Evolutionary conservation across 2,113 vertebrate genomes (phyloP), one percentile per base, ranked within the genome.

Genomic region (Ciconia boyciana): DNA sequence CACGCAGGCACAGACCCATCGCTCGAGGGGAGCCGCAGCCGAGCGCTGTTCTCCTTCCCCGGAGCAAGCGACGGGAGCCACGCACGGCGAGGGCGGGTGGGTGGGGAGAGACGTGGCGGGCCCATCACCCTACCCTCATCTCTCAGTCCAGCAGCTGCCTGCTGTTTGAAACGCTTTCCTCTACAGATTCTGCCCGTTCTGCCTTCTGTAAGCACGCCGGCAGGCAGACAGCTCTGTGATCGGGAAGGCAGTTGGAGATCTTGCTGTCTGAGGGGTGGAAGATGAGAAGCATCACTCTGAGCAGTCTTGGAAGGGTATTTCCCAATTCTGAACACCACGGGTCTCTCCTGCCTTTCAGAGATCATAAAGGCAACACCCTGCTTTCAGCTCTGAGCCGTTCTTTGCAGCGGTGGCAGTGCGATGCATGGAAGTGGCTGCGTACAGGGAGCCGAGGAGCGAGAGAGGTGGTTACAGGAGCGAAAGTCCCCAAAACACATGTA

Each of bases 361-460:
- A 24, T 25, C 10, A 0, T 11, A 6, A 8, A 14, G 77, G 28
- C 28, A 64, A 12, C 58, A 18, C n/a, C 16, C 14, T 36, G 46
- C 72, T n/a, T n/a, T 20, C 46, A 4, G 9, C 43, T 39, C 9
- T 0, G 39, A 54, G 69, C 71, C 0, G 0, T 32, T 49, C 57
- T 15, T 44, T 6, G 26, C 54, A 0, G 44, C 1, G 0, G 61
- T 26, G 52, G 69, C 51, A 4, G 44, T 1, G 15, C 2, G 0
- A 2, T 14, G 20, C 8, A 12, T 3, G 43, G 58, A 11, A 25
- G 6, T 1, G 28, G 39, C 82, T 36, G 19, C 4, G 3, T 8
- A 15, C 5, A 3, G 69, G 71, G 36, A 74, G 19, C 54, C 18
- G 1, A 39, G 80, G 65, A 41, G 28, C 70, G 8, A 3, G 77